Evolutionary conservation across 92 coral and sea anemone genomes (phyloP), one percentile per base, ranked within the genome.

Genomic region (Plumapathes pennacea): DNA sequence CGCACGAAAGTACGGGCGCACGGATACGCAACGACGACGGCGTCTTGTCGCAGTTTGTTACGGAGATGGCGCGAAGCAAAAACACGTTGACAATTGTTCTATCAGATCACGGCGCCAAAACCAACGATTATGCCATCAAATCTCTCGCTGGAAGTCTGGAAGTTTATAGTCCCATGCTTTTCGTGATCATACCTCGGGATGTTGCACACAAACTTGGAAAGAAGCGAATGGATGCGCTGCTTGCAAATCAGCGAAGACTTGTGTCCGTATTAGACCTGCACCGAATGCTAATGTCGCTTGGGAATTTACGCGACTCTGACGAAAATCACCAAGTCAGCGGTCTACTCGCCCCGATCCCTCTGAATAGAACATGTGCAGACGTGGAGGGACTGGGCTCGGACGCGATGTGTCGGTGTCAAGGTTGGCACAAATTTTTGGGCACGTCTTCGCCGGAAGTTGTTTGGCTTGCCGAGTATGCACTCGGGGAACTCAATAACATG

Each of bases 41-140:
- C 3, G 25, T 57, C 26, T 36, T 91, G 56, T 75, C 88, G 2
- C 64, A 54, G 38, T 85, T 88, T 44, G 71, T 91, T 7, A 71
- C 54, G 32, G 68, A 56, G 26, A 69, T 83, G 80, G 78, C 97
- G 0, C 60, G 74, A 51, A 69, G 57, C 13, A 59, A 71, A 4
- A 76, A 80, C 52, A 91, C 97, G 6, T 44, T 91, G 38, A 91
- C 91, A 1, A 71, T 91, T 21, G 40, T 91, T 28, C 44, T 91
- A 26, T 91, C 97, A 5, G 96, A 91, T 70, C 97, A 91, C 33
- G 97, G 97, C 3, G 80, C 85, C 2, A 91, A 91, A 62, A 91
- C 97, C 0, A 67, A 83, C 8, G 74, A 72, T 22, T 91, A 91
- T 55, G 85, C 96, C 17, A 83, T 68, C 5, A 53, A 57, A 7